Evolutionary conservation across 2,888 invertebrate species (phyloP).

Genomic region (Spodoptera littoralis): DNA sequence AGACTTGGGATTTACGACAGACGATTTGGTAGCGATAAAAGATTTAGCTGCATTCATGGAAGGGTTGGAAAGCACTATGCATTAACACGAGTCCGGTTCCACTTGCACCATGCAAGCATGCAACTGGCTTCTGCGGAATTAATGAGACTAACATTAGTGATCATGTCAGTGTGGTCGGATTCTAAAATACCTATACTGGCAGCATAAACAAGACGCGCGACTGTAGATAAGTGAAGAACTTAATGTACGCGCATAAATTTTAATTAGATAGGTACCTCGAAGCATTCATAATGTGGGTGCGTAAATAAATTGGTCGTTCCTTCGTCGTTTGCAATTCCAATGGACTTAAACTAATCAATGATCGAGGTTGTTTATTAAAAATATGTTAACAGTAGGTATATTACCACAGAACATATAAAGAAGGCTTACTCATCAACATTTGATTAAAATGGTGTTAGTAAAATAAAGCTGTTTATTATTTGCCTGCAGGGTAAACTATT

Average conservation of each 20-base stretch:
- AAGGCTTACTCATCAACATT: slow-evolving; percentile 40
- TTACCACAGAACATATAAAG: too few relatives aligned
- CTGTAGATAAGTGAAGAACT: slow-evolving; percentile 69
- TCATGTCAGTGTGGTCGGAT: slow-evolving; percentile 47
- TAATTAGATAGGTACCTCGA: slow-evolving; percentile 71
- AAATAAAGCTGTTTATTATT: too few relatives aligned
- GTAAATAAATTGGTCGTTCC: slow-evolving; percentile 64
- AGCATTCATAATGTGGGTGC: slow-evolving; percentile 66
- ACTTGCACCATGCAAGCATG: slow-evolving; percentile 34
- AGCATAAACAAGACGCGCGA: slow-evolving; percentile 59
- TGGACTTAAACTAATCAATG: slow-evolving; percentile 55
- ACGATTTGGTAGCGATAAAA: slow-evolving; percentile 87
- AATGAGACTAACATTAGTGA: slow-evolving; percentile 59
- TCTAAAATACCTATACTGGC: slow-evolving; percentile 56
- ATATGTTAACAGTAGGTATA: slow-evolving; percentile 40
- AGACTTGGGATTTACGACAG: slow-evolving; percentile 83
- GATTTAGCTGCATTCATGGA: slow-evolving; percentile 72
- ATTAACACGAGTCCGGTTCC: slow-evolving; percentile 64
- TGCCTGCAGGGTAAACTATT: too few relatives aligned
- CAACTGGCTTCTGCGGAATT: slow-evolving; percentile 45
- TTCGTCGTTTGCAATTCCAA: slow-evolving; percentile 55
- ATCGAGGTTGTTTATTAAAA: slow-evolving; percentile 51
- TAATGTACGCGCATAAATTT: slow-evolving; percentile 72
- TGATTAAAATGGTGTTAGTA: slow-evolving; percentile 24
- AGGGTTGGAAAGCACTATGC: slow-evolving; percentile 63